Base-by-base conservation (phyloP, 2,113 vertebrate genomes). In the Rhinopomastus cyanomelas region DNA sequence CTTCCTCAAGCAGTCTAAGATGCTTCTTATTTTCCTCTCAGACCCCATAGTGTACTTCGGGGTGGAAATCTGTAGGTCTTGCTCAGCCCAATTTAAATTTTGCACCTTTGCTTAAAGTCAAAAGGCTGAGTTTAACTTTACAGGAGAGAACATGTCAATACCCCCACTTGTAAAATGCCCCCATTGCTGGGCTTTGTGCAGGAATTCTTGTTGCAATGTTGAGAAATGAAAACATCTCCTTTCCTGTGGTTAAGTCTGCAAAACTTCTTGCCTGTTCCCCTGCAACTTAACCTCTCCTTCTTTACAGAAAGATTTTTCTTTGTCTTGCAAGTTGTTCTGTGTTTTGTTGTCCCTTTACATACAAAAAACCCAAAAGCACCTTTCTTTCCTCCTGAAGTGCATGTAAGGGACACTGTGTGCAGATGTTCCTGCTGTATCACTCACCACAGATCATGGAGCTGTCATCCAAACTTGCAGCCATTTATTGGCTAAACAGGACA, bases 181-280 rank as follows among this genome's bases (percentile, higher is more conserved):
- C 18, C 17, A 20, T 72, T 86, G 2, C 22, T 68, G 77, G 39
- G 22, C 10, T 86, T 83, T 42, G 36, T 21, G 27, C 32, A 78
- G 76, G 68, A 72, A 19, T 53, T 81, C 81, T 90, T 81, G 36
- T 81, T 71, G 19, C 53, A 71, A 6, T 51, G 13, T 22, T 81
- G 65, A 69, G 39, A 87, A 92, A 72, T 29, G 44, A 75, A 83
- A 94, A 72, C 8, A n/a, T 77, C 93, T 93, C 46, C 20, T 88
- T 93, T 92, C 56, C 81, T 85, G 49, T 34, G 67, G 73, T 78
- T 80, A 78, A 84, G 6, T 67, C 59, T 80, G 51, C 62, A 93
- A 68, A 92, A 82, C 39, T 72, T 75, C 25, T 77, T 74, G 55
- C 25, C 75, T 0, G 0, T 39, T 81, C 23, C 15, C 19, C 34